phyloP scores from a whole-genome alignment of 2,113 vertebrate genomes.

The Corvus hawaiiensis region DNA sequence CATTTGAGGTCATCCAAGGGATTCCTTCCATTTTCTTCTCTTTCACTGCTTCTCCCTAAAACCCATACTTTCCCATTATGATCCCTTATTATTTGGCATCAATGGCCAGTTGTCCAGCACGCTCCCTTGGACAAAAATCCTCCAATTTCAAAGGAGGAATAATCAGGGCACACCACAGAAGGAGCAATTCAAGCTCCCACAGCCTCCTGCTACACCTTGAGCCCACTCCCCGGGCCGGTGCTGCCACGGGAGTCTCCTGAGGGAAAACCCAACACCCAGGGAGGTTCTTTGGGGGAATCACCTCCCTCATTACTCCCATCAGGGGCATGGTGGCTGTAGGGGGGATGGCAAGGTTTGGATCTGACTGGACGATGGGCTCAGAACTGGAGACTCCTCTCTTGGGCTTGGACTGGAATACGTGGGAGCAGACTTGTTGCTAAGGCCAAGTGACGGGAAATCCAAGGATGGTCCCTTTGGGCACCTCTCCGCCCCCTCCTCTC shows the following conservation, averaged over 20 bases:
- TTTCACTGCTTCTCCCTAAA: not conserved
- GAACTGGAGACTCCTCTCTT: not conserved
- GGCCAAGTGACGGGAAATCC: rapidly evolving
- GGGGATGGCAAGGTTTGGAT: not conserved
- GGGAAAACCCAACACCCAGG: not conserved
- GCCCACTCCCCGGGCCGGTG: not conserved
- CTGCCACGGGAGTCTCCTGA: not conserved
- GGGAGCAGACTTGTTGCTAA: not conserved
- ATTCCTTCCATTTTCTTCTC: not conserved
- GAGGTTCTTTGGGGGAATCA: not conserved
- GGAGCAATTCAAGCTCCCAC: not conserved
- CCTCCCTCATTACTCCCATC: not conserved
- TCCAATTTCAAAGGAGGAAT: not conserved
- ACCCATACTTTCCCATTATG: not conserved
- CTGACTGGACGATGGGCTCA: not conserved
- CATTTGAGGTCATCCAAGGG: not conserved
- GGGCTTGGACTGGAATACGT: not conserved
- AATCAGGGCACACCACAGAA: not conserved
- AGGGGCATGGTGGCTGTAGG: rapidly evolving
- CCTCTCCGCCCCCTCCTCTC: not conserved
- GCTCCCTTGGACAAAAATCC: not conserved
- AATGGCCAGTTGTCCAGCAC: rapidly evolving
- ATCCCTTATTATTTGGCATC: not conserved
- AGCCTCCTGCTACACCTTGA: not conserved
- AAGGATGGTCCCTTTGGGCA: not conserved